Percentiles rank a stretch among this genome's conserved stretches.
phyloP scores from a whole-genome alignment of 2,113 vertebrate species.

The Hippocampus guttulatus region DNA sequence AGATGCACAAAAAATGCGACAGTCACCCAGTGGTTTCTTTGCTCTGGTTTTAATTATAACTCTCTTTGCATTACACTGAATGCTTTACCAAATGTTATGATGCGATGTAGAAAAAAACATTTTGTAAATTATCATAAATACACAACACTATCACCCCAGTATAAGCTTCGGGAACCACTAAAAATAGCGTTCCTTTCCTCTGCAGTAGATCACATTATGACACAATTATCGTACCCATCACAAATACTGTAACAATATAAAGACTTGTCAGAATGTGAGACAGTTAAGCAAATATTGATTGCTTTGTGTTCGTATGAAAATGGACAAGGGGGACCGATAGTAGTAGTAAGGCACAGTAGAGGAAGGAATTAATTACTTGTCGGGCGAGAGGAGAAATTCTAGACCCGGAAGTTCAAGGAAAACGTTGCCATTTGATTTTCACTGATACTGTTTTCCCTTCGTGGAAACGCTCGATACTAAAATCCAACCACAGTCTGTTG shows the following conservation, averaged over 20 bases:
- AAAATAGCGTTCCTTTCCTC: conserved; percentile 10
- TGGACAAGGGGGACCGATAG: not conserved
- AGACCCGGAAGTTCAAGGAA: not conserved
- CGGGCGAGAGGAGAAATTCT: not conserved
- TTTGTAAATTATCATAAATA: conserved; percentile 11
- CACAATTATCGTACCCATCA: not conserved
- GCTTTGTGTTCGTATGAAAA: not conserved
- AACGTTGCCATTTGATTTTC: not conserved
- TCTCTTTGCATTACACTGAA: conserved; percentile 1
- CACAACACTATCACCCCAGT: not conserved
- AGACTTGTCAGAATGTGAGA: not conserved
- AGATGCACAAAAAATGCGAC: not conserved
- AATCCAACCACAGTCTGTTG: conserved; percentile 7
- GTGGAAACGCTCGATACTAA: not conserved
- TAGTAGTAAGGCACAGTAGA: not conserved
- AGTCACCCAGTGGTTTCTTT: not conserved
- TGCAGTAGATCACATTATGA: not conserved
- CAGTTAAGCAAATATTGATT: conserved; percentile 5
- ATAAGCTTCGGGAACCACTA: not conserved
- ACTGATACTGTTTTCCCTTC: not conserved
- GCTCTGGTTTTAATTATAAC: not conserved
- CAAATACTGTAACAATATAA: not conserved
- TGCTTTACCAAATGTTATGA: conserved; percentile 2
- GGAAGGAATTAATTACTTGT: not conserved
- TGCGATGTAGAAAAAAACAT: not conserved